Evolutionary conservation across 1,140 invertebrate species (phyloP).

Genomic region (Drosophila santomea): DNA sequence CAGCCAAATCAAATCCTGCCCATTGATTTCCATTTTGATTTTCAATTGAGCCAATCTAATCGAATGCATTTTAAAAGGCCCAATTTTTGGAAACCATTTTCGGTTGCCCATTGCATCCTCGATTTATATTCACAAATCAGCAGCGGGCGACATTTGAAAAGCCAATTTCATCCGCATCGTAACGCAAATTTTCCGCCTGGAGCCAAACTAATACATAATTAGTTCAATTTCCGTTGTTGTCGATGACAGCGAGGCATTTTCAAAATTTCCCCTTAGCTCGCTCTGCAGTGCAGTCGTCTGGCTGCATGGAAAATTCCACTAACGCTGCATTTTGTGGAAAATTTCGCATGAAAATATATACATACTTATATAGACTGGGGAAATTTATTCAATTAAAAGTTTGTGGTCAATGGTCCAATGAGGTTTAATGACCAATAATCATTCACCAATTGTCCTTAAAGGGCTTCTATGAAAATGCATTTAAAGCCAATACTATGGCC

Average conservation of each 20-base stretch:
- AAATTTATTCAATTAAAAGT: constrained; percentile 76
- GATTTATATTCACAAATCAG: constrained; percentile 43
- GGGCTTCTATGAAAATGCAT: constrained; percentile 18
- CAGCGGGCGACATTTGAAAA: constrained; percentile 38
- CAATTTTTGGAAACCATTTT: constrained; percentile 13
- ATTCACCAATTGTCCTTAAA: constrained; percentile 13
- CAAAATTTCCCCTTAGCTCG: constrained; percentile 19
- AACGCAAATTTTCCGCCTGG: constrained; percentile 33
- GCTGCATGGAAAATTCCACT: constrained; percentile 25
- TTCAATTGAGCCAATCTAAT: constrained; percentile 43
- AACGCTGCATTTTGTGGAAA: constrained; percentile 28
- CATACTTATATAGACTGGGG: constrained; percentile 13
- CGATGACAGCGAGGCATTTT: constrained; percentile 46
- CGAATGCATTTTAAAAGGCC: constrained; percentile 33
- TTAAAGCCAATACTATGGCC: constrained; percentile 40
- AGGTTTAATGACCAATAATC: constrained; percentile 55
- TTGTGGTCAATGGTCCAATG: constrained; percentile 42
- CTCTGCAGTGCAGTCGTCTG: constrained; percentile 22
- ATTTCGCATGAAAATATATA: constrained; percentile 2
- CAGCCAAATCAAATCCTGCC: constrained; percentile 21
- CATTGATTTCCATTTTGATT: constrained; percentile 44
- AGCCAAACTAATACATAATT: constrained; percentile 69
- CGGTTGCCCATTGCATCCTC: constrained; percentile 11
- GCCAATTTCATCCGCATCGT: constrained; percentile 36
- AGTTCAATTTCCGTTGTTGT: constrained; percentile 62